Percentiles rank a stretch among this genome's conserved stretches.
These are phyloP conservation scores for Cheilinus undulatus DNA, from an alignment of 2,113 vertebrate genomes.

Conservation along the genomic window DNA sequence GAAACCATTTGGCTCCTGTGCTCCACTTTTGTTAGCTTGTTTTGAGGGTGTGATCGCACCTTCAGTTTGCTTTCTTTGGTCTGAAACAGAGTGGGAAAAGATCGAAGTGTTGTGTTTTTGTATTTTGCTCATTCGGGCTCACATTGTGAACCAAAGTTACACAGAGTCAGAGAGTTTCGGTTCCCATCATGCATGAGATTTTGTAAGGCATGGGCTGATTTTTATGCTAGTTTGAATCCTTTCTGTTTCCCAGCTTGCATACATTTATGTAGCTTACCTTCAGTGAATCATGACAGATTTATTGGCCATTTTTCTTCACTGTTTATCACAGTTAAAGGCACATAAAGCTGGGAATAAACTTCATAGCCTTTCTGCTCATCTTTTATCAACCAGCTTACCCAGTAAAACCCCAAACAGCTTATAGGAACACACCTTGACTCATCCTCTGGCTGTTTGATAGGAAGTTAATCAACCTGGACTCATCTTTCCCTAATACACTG, in stretches of 20 bases:
- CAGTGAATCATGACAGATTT: background rate
- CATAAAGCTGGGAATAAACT: background rate
- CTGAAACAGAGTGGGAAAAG: background rate
- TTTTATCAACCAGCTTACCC: background rate
- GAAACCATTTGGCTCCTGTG: background rate
- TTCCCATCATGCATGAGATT: background rate
- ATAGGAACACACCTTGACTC: background rate
- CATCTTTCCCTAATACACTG: background rate
- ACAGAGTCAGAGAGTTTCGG: background rate
- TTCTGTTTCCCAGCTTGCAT: background rate
- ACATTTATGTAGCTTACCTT: background rate
- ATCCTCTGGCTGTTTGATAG: background rate
- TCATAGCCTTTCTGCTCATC: background rate
- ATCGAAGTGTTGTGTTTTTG: background rate
- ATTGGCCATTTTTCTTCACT: background rate
- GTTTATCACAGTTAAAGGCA: background rate
- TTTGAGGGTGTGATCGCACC: constrained; percentile 38
- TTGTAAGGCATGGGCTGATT: background rate
- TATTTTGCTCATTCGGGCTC: constrained; percentile 1
- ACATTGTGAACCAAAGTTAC: background rate
- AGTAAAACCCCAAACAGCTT: background rate
- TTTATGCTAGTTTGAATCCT: background rate
- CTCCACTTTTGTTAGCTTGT: constrained; percentile 30
- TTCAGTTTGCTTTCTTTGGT: constrained; percentile 46
- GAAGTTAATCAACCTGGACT: no score